Evolutionary conservation across 2,797 vertebrate genomes (phyloP).

Genomic region (Galago senegalensis): DNA sequence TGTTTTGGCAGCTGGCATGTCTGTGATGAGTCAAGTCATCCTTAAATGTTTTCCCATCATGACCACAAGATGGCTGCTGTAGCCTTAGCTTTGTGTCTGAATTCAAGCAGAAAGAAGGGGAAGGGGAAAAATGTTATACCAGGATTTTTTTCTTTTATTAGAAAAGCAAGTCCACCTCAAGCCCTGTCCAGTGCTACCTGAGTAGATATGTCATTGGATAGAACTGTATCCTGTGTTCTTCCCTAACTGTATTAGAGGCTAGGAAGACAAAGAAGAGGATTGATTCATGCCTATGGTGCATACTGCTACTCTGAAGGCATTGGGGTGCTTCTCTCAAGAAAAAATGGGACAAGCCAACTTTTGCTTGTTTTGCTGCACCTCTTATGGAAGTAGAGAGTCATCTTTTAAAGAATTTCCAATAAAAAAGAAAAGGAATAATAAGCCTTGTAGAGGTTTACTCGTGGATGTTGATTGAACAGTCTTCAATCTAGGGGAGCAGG

Average conservation of each 20-base stretch:
- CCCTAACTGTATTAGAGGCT: neutral
- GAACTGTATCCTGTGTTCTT: neutral
- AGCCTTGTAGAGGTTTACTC: neutral
- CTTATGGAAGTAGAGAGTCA: neutral
- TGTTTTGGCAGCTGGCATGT: neutral
- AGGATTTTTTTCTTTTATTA: neutral
- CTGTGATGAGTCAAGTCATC: constrained; percentile 2
- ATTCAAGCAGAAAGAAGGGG: constrained; percentile 22
- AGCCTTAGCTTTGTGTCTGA: constrained; percentile 13
- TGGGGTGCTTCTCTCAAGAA: neutral
- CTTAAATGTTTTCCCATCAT: constrained; percentile 12
- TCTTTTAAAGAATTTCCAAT: constrained; percentile 4
- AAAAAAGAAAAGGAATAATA: neutral
- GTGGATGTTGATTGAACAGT: neutral
- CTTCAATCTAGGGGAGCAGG: neutral
- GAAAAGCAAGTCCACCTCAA: neutral
- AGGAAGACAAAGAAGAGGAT: neutral
- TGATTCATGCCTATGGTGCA: neutral
- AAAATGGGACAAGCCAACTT: neutral
- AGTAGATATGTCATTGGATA: neutral
- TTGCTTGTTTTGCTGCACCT: neutral
- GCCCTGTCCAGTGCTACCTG: rapidly evolving
- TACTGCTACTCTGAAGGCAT: neutral
- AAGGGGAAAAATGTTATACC: neutral
- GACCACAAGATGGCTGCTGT: constrained; percentile 13